A percentile compares a stretch with the other conserved stretches of the same genome.
These are phyloP conservation scores for Pedicia rivosa DNA, from an alignment of 2,888 invertebrate genomes.

Conservation along the genomic window DNA sequence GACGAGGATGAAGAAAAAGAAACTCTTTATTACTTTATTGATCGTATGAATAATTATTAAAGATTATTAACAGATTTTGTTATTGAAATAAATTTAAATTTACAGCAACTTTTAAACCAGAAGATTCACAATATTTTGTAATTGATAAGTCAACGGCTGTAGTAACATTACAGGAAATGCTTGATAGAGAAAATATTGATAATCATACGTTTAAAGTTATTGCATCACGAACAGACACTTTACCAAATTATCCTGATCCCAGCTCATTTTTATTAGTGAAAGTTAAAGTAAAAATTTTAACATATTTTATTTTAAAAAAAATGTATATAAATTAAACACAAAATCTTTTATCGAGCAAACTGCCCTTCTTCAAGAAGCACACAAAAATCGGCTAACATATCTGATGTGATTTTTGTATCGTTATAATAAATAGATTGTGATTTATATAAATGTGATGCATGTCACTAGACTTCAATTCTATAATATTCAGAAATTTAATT, in stretches of 20 bases:
- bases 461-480: too few relatives aligned
- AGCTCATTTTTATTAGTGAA: constrained; percentile 32
- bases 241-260: constrained; percentile 18
- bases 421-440: too few relatives aligned
- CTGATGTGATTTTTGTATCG: too few relatives aligned
- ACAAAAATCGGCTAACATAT: too few relatives aligned
- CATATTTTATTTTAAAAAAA: not conserved
- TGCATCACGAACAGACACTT: constrained; percentile 32
- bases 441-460: too few relatives aligned
- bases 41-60: constrained; percentile 22
- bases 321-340: too few relatives aligned
- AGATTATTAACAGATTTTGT: not conserved
- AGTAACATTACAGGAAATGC: constrained; percentile 23
- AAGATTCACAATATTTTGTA: constrained; percentile 14
- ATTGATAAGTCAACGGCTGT: constrained; percentile 27
- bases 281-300: constrained; percentile 10
- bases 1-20: constrained; percentile 26
- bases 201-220: constrained; percentile 32
- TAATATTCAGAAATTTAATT: too few relatives aligned
- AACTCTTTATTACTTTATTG: constrained; percentile 32
- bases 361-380: too few relatives aligned
- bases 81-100: not conserved
- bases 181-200: constrained; percentile 32
- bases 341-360: too few relatives aligned
- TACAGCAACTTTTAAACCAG: constrained; percentile 11